Base-by-base conservation (phyloP, 2,797 vertebrate genomes). In the Chaetophractus vellerosus region DNA sequence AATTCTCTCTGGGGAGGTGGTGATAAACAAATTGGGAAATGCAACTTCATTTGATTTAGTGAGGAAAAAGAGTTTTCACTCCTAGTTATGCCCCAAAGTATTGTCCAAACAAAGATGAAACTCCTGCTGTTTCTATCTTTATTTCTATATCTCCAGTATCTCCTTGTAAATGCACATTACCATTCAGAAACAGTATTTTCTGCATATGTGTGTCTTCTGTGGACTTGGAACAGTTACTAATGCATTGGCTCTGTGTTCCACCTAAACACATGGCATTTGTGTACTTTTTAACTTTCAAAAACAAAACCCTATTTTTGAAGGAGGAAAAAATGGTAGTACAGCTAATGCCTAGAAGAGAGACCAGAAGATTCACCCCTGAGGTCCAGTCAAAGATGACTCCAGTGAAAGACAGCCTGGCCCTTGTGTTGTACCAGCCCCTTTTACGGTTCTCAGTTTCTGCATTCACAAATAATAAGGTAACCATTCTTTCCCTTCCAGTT, bases 111-210 rank as follows among this genome's bases (percentile, higher is more conserved):
- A 78, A 82, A 59, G 33, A 95, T 10, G 72, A 88, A 63, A 50
- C 23, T 5, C 38, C 79, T 48, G n/a, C 52, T 57, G 16, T 82
- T 90, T 75, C 61, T 76, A 36, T 52, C 33, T 68, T 50, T 33
- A 82, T 71, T 93, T 69, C 78, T 69, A 24, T 52, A 63, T 88
- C 50, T 94, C 72, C 78, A 78, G 24, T 48, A 63, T 88, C 50
- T 94, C 72, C 59, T 69, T 64, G 68, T 66, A 81, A 59, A 88
- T 16, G 68, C 33, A 90, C 18, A 71, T 1, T 52, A 31, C 50
- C 63, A 64, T 57, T 80, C 50, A 72, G 63, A 90, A 90, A 74
- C 18, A 38, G 88, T 33, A 41, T 52, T 69, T 87, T 82, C 26
- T 36, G 26, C 11, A 33, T 16, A 6, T 36, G 23, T 64, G 24